Evolutionary conservation across 2,888 invertebrate species (phyloP).

Genomic region (Polydrusus cervinus): DNA sequence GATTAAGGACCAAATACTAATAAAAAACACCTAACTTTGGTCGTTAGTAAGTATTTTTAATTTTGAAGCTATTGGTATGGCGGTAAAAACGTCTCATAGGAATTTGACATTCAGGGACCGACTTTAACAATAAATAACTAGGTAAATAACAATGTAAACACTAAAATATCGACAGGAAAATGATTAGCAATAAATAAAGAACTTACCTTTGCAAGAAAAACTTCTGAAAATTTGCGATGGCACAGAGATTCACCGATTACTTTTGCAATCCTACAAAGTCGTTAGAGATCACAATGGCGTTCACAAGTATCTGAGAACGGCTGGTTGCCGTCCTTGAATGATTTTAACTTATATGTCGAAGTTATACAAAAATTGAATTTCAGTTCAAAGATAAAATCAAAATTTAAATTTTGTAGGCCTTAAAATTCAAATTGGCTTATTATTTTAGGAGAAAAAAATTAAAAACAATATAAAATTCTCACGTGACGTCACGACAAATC

Average conservation of each 20-base stretch:
- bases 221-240: slow-evolving; percentile 77
- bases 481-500: slow-evolving; percentile 49
- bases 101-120: slow-evolving; percentile 80
- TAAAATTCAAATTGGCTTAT: slow-evolving; percentile 53
- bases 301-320: slow-evolving; percentile 72
- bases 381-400: slow-evolving; percentile 29
- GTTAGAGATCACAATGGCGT: slow-evolving; percentile 91
- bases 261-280: slow-evolving; percentile 79
- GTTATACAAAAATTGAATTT: slow-evolving; percentile 45
- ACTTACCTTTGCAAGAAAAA: slow-evolving; percentile 70
- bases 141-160: slow-evolving; percentile 69
- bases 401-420: slow-evolving; percentile 1
- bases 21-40: neutral
- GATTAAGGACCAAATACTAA: slow-evolving; percentile 3
- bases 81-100: slow-evolving; percentile 80
- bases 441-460: slow-evolving; percentile 38
- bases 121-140: slow-evolving; percentile 72
- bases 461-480: slow-evolving; percentile 31
- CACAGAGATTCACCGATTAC: slow-evolving; percentile 81
- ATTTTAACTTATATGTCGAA: slow-evolving; percentile 38
- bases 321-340: slow-evolving; percentile 66
- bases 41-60: slow-evolving; percentile 40
- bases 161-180: slow-evolving; percentile 70
- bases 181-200: slow-evolving; percentile 61
- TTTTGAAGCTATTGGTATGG: slow-evolving; percentile 72